Percentiles rank a stretch among this genome's conserved stretches.
Conservation (phyloP, 2,888 invertebrate species). For the Uloborus plumipes region DNA sequence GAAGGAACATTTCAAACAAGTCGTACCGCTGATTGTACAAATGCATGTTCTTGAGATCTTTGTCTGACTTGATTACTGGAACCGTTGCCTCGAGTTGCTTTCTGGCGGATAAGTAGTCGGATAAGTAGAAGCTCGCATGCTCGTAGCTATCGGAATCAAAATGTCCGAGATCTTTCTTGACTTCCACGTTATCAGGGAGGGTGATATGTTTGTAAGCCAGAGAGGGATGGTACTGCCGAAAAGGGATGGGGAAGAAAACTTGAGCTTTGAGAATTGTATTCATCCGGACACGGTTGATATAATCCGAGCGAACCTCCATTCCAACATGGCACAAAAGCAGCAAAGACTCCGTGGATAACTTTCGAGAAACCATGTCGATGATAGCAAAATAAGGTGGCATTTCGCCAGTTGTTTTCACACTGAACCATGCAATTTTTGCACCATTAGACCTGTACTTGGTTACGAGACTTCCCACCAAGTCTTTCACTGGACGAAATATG, state of each 20-base stretch:
- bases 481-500: slow-evolving; percentile 78
- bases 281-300: slow-evolving; percentile 93
- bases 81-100: slow-evolving; percentile 76
- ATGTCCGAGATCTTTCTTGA: slow-evolving; percentile 82
- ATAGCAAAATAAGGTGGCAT: slow-evolving; percentile 75
- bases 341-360: slow-evolving; percentile 81
- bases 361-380: slow-evolving; percentile 79
- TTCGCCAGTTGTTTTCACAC: slow-evolving; percentile 67
- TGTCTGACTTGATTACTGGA: slow-evolving; percentile 78
- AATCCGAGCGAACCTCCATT: slow-evolving; percentile 83
- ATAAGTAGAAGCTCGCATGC: slow-evolving; percentile 85
- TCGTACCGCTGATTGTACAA: slow-evolving; percentile 66
- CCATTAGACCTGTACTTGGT: slow-evolving; percentile 80
- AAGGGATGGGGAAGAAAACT: slow-evolving; percentile 92
- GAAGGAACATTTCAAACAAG: slow-evolving; percentile 81
- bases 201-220: slow-evolving; percentile 69
- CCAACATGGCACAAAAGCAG: slow-evolving; percentile 79
- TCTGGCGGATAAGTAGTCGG: slow-evolving; percentile 82
- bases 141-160: slow-evolving; percentile 82
- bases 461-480: slow-evolving; percentile 77
- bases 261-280: slow-evolving; percentile 91
- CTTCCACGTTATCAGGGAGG: slow-evolving; percentile 75
- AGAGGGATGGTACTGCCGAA: slow-evolving; percentile 85
- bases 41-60: slow-evolving; percentile 74
- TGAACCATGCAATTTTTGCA: slow-evolving; percentile 75